Evolutionary conservation across 1,140 invertebrate genomes (phyloP), one percentile per base, ranked within the genome.

Genomic region (Cheumatopsyche charites): DNA sequence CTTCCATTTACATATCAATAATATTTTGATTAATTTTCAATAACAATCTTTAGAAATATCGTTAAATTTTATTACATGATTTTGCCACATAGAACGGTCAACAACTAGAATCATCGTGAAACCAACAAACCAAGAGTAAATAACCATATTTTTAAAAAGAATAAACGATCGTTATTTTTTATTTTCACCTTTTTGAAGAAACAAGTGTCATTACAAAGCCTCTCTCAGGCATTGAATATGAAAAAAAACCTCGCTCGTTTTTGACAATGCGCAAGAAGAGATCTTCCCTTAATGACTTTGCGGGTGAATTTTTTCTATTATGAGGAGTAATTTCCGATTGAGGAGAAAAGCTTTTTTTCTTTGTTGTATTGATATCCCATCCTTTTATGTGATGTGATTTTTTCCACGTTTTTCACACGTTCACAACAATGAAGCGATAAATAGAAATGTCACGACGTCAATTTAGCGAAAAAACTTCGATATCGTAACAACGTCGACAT

Each of bases 271-370:
- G 43, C 3, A n/a, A n/a, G 43, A 47, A 47, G 11, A 13, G 13
- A 47, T n/a, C 15, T 13, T 47, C 23, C 21, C 55, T 58, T 58
- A 58, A 58, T 58, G 55, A 58, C 55, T 58, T 7, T 4, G 19
- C 6, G 19, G 7, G 19, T 21, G 19, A 55, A 17, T 55, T 55
- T 55, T 55, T 55, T 23, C 19, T 55, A 15, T 17, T 21, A 11
- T 55, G 9, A 55, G 17, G 21, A 55, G 55, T 58, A 7, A 58
- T 58, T 58, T 58, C 13, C 19, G 19, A 58, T 58, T 26, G 55
- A 26, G 55, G 12, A 58, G 23, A 58, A n/a, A 0, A 9, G 21
- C 55, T 58, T 2, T 58, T 58, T 58, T 25, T 5, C 55, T 58
- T 47, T 47, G 11, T 15, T 47, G 43, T 47, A 47, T 47, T 47